Base-by-base conservation (phyloP, 2,113 vertebrate species). In the Solea solea region DNA sequence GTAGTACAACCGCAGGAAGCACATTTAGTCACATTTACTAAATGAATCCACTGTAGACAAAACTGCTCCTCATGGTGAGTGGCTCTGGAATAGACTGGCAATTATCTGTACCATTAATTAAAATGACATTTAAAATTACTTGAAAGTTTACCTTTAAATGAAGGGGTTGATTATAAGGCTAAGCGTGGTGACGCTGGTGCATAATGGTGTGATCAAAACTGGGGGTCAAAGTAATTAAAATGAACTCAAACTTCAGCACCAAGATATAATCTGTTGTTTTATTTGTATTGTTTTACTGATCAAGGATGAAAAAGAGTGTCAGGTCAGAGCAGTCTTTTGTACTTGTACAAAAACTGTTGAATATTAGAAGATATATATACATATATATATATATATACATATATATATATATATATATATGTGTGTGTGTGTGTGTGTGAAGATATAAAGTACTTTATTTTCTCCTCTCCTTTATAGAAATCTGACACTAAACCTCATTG, bases 301-400 rank as follows among this genome's bases (percentile, higher is more conserved):
- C 34, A 45, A 34, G 51, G 50, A 45, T n/a, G 40, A 62, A 71
- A 69, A 60, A 8, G 13, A 12, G 25, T 74, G 4, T n/a, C 34
- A 34, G 34, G 14, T 63, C 48, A 41, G 40, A 27, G 52, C 16
- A 54, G 40, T 58, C 9, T n/a, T 61, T 49, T 57, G 50, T 25
- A 34, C 12, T 27, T 41, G 15, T 5, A 57, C 8, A 62, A 25
- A 56, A 42, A 51, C 8, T 10, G 25, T 14, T 27, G 34, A 15
- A 25, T 34, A 34, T 34, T 34, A 3, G 5, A 34, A 34, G 34
- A 34, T 34, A 21, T 21, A 21, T 21, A 21, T 21, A 21, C 1
- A 21, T 1, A 21, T 21, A 21, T n/a, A n/a, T n/a, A 34, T 34
- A 21, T 21, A 21, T 21, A 21, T 21, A 21, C 1, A 21, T 1